Base-by-base conservation (phyloP, 1,140 invertebrate genomes). In the Brachionus asplanchnoidis region DNA sequence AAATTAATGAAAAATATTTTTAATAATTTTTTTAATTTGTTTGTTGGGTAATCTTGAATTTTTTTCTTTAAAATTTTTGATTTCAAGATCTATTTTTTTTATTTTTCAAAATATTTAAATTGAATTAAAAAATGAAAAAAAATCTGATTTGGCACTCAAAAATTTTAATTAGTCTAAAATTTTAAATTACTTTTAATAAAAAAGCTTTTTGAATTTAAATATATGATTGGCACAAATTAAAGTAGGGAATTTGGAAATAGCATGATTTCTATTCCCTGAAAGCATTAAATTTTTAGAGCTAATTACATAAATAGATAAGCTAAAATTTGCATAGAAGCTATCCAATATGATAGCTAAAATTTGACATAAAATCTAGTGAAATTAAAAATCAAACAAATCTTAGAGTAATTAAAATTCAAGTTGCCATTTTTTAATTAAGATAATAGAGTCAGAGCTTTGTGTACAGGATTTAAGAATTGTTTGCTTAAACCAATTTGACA, bases 401-500 rank as follows among this genome's bases (percentile, higher is more conserved):
- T 60, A 60, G 17, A 60, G n/a, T 60, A 20, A 60, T 60, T 60
- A 60, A 60, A 60, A 60, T 60, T 60, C n/a, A 60, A 20, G 17
- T 60, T 60, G n/a, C n/a, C 53, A 20, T 60, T 20, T 60, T 60
- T 60, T 60, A 60, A 60, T 60, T 60, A 26, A 60, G 53, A 60
- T 60, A 60, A 60, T 26, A 60, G 26, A 28, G 53, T 60, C 53
- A 60, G 17, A 20, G 20, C 17, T 60, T 60, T 60, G 32, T 60
- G 53, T 60, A 60, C 53, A 60, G 53, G 53, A 60, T 60, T 60
- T 20, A 60, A 40, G n/a, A 68, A 65, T n/a, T 68, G 66, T 68
- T 68, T 68, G 66, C 66, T 68, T 40, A 68, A 68, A 40, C 66
- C 32, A 68, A 68, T 68, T 68, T 40, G 66, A 68, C 66, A 68